A percentile compares a stretch with the other conserved stretches of the same genome.
Conservation (phyloP, 2,113 vertebrate species). For the Myrmophylax atrothorax region DNA sequence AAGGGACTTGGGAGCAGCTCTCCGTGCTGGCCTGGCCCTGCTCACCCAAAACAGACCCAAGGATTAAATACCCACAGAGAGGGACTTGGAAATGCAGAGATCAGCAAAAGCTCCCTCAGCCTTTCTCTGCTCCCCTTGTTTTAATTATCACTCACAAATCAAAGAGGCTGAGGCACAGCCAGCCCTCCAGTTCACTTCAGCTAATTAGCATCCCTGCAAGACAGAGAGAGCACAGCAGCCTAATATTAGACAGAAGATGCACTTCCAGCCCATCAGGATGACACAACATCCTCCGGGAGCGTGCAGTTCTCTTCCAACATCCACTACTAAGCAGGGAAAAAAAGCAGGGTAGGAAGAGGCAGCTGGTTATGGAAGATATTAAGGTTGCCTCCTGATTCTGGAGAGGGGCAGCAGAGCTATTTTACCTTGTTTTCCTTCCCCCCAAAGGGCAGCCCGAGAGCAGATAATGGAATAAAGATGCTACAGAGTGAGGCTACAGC, state of each 20-base stretch:
- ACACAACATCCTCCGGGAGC: background rate
- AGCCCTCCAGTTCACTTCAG: background rate
- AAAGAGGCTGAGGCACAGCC: background rate
- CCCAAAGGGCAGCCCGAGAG: background rate
- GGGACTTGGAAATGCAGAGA: background rate
- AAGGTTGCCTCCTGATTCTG: background rate
- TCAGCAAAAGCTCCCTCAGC: background rate
- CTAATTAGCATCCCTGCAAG: conserved; percentile 17
- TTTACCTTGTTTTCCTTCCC: background rate
- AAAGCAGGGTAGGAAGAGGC: background rate
- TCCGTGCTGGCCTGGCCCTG: background rate
- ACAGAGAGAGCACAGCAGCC: background rate
- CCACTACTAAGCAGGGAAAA: background rate
- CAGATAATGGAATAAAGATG: background rate
- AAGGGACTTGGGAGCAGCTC: background rate
- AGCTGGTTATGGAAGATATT: accelerated
- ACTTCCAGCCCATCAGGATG: background rate
- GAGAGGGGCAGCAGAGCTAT: background rate
- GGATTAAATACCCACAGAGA: background rate
- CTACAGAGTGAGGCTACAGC: background rate
- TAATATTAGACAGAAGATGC: conserved; percentile 5
- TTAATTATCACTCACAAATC: background rate
- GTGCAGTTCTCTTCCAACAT: background rate
- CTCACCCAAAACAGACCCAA: background rate
- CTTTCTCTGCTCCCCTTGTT: background rate